Conservation (phyloP, 2,113 vertebrate genomes). For the Leptosomus discolor region DNA sequence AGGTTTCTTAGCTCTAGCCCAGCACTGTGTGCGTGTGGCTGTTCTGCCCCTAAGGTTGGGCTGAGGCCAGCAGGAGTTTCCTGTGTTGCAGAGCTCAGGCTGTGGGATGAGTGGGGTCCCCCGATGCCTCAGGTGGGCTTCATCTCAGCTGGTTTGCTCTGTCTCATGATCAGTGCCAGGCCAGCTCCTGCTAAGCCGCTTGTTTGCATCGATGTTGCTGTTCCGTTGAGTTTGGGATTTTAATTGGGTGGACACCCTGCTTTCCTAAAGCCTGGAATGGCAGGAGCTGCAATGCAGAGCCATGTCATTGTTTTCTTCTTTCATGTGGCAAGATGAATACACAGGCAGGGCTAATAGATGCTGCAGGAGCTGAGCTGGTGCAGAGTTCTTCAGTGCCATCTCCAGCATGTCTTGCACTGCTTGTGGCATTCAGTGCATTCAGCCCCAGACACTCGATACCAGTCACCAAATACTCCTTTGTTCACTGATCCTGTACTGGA, state of each 20-base stretch:
- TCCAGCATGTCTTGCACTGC: background rate
- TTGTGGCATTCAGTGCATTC: background rate
- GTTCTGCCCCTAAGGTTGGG: rapidly evolving
- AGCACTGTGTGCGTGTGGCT: rapidly evolving
- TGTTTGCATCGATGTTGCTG: rapidly evolving
- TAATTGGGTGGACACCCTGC: background rate
- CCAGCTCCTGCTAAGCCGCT: background rate
- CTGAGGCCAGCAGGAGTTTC: background rate
- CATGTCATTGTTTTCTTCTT: rapidly evolving
- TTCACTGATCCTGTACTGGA: background rate
- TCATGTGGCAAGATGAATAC: background rate
- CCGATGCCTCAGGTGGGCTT: background rate
- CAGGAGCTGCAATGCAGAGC: background rate
- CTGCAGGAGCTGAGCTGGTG: background rate
- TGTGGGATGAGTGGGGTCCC: background rate
- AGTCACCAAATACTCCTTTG: background rate
- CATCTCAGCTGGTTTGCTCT: rapidly evolving
- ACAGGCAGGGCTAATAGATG: background rate
- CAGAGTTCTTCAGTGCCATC: background rate
- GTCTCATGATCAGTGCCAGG: too few species aligned
- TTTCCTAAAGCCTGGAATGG: background rate
- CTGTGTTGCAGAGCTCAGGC: rapidly evolving
- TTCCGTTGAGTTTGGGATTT: background rate
- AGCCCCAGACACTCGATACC: rapidly evolving
- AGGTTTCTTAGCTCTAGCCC: background rate